Evolutionary conservation across 2,797 vertebrate species (phyloP).

Genomic region (Helostoma temminkii): DNA sequence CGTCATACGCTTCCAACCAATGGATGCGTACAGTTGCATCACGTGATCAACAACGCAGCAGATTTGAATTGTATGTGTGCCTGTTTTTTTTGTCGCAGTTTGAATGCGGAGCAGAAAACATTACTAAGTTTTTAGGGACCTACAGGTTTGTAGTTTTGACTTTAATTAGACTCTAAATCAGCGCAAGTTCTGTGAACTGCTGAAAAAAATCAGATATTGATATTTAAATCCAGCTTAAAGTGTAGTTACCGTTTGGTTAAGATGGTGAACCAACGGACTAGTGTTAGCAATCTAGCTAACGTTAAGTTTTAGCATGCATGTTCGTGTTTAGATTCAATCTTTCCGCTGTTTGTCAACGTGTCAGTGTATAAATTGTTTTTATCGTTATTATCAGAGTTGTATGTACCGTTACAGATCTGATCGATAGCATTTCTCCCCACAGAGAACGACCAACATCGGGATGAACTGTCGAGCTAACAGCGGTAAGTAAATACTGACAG

Average conservation of each 20-base stretch:
- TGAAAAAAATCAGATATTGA: not conserved
- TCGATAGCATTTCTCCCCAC: constrained; percentile 7
- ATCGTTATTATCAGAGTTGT: not conserved
- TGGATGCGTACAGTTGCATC: constrained; percentile 41
- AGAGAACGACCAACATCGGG: constrained; percentile 13
- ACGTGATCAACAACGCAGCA: constrained; percentile 66
- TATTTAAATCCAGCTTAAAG: not conserved
- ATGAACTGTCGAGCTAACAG: constrained; percentile 62
- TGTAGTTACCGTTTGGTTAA: not conserved
- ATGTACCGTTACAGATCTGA: constrained; percentile 16
- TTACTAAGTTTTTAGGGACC: not conserved
- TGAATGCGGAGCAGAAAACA: constrained; percentile 40
- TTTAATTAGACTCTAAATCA: not conserved
- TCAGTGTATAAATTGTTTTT: rapidly evolving
- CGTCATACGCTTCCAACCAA: constrained; percentile 65
- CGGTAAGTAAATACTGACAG: constrained; percentile 36
- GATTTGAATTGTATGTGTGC: constrained; percentile 81
- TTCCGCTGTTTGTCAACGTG: not conserved
- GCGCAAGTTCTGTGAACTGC: rapidly evolving
- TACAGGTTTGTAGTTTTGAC: constrained; percentile 47
- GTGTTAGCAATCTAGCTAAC: not conserved
- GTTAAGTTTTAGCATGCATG: not conserved
- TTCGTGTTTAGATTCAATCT: not conserved
- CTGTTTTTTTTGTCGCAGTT: constrained; percentile 32
- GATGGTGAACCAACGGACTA: not conserved